Evolutionary conservation across 2,113 vertebrate species (phyloP).

Genomic region (Hippocampus barbouri): DNA sequence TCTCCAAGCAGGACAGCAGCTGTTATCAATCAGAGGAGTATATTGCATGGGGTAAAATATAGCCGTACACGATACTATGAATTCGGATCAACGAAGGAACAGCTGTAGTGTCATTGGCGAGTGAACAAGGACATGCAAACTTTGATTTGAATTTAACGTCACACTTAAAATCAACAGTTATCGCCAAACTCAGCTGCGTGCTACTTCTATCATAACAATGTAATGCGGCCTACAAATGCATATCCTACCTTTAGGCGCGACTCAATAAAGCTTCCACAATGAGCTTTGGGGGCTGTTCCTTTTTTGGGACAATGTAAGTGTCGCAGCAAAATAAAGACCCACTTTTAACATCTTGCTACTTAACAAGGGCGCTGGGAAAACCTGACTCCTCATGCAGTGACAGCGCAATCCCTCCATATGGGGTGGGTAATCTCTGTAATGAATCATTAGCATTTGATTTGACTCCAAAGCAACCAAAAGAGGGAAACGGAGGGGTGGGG

Average conservation of each 20-base stretch:
- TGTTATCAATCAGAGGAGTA: conserved; percentile 61
- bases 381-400: conserved; percentile 37
- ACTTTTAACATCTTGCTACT: conserved; percentile 50
- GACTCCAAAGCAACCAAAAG: conserved; percentile 32
- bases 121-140: conserved; percentile 28
- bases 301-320: conserved; percentile 44
- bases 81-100: conserved; percentile 43
- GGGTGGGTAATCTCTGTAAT: conserved; percentile 40
- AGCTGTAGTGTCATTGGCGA: conserved; percentile 32
- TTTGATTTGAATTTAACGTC: not conserved
- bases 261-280: conserved; percentile 60
- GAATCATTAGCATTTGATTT: conserved; percentile 50
- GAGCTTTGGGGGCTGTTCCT: conserved; percentile 51
- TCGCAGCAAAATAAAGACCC: conserved; percentile 50
- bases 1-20: conserved; percentile 31
- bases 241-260: conserved; percentile 53
- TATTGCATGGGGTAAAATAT: conserved; percentile 57
- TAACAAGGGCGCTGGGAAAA: conserved; percentile 50
- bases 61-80: conserved; percentile 43
- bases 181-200: not conserved
- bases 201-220: not conserved
- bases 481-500: not conserved
- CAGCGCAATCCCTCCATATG: conserved; percentile 33
- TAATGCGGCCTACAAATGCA: conserved; percentile 3
- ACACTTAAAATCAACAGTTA: not conserved